Base-by-base conservation (phyloP, 2,113 vertebrate species). In the Atractosteus spatula region DNA sequence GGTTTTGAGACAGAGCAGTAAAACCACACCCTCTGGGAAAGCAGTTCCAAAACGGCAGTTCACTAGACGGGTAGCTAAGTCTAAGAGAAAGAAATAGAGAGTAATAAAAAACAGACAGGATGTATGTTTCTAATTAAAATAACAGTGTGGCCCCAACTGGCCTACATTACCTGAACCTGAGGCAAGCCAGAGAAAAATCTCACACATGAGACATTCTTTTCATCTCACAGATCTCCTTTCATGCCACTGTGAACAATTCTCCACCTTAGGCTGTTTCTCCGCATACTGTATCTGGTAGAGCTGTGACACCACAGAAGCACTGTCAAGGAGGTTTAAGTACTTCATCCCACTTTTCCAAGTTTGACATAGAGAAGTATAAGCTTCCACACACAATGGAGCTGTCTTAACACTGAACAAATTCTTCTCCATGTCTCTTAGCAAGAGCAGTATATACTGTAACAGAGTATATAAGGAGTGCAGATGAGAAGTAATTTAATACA, bases 1-100 rank as follows among this genome's bases (percentile, higher is more conserved):
- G 78, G 82, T 80, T 82, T 64, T 8, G 71, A 74, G 75, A 72
- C 29, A 78, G 76, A 76, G 68, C 41, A 74, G 70, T 72, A 74
- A 86, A 87, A 78, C 80, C 86, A 86, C 75, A 88, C 79, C 79
- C 82, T 73, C 45, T 68, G 80, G 82, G 86, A 84, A 86, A 72
- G 64, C 29, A 71, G 72, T 69, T 78, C 74, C 77, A 77, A 79
- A 77, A 67, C 73, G 82, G 69, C 56, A 74, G 78, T 13, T 64
- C 68, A 71, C 66, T 71, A 75, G 41, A 59, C 67, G 29, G 68
- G 74, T 7, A 8, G 62, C 61, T 14, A 69, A 64, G 69, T 74
- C 75, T 72, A 68, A 42, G 47, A 44, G 62, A 74, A 65, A 65
- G 62, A 55, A 69, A 11, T 55, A 8, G 47, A 47, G 65, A 64